Evolutionary conservation across 2,888 invertebrate genomes (phyloP).

Genomic region (Chorisops tibialis): DNA sequence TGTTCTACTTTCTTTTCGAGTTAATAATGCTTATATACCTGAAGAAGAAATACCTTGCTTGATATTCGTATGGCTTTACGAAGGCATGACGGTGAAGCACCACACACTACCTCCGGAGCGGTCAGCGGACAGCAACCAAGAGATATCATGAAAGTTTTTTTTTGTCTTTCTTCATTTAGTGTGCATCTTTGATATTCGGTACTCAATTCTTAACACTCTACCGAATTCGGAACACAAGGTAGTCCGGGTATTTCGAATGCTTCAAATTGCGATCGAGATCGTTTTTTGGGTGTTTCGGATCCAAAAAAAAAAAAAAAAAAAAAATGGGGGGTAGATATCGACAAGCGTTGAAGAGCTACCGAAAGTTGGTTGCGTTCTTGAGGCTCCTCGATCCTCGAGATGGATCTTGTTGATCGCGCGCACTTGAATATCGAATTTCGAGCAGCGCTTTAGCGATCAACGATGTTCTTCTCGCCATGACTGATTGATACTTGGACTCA

Average conservation of each 20-base stretch:
- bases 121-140: no score
- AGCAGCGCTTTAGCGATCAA: not conserved
- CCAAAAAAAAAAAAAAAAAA: no score
- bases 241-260: no score
- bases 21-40: slow-evolving; percentile 5
- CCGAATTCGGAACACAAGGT: slow-evolving; percentile 2
- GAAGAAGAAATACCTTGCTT: not conserved
- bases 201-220: not conserved
- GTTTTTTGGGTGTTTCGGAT: no score
- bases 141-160: not conserved
- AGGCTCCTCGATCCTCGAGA: no score
- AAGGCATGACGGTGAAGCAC: no score
- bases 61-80: not conserved
- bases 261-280: no score
- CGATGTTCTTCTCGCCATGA: not conserved
- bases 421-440: not conserved
- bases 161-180: not conserved
- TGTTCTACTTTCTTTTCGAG: slow-evolving; percentile 28
- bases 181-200: not conserved
- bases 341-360: no score
- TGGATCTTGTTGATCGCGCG: not conserved
- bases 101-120: no score
- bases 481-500: not conserved
- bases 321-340: no score
- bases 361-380: no score